Evolutionary conservation across 2,888 invertebrate species (phyloP).

Genomic region (Blera fallax): DNA sequence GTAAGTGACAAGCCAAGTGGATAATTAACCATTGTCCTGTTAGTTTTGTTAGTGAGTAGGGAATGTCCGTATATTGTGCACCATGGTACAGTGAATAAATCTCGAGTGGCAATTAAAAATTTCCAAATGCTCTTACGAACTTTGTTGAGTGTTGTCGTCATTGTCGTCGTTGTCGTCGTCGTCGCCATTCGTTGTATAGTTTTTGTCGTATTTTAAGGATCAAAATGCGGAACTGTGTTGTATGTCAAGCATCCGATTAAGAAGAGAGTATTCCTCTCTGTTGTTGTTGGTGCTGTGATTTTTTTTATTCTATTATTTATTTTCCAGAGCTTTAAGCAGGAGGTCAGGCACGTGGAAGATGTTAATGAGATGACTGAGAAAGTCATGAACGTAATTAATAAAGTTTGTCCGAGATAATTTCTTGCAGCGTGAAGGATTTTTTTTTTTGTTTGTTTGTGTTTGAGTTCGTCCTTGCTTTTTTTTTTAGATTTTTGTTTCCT

Average conservation of each 20-base stretch:
- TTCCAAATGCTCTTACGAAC: constrained; percentile 56
- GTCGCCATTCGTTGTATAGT: neutral
- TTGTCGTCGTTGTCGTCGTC: neutral
- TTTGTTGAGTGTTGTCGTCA: constrained; percentile 44
- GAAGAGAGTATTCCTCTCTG: neutral
- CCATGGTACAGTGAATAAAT: constrained; percentile 30
- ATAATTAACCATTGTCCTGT: constrained; percentile 68
- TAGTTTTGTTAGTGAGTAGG: constrained; percentile 20
- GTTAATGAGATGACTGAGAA: constrained; percentile 45
- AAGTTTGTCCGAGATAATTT: constrained; percentile 43
- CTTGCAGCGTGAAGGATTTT: constrained; percentile 6
- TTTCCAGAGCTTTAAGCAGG: neutral
- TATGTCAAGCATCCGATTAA: neutral
- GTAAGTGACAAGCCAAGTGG: constrained; percentile 66
- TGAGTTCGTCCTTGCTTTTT: neutral
- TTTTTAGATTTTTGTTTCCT: neutral
- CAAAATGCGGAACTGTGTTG: constrained; percentile 20
- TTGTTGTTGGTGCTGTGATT: neutral
- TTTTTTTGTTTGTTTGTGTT: neutral
- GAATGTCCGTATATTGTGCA: neutral
- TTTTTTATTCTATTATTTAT: neutral
- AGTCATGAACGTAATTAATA: constrained; percentile 44
- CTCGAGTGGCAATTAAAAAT: constrained; percentile 68
- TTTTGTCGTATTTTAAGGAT: constrained; percentile 12
- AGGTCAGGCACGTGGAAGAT: constrained; percentile 37